Conservation (phyloP, 2,888 invertebrate genomes). For the Andrena bicolor region DNA sequence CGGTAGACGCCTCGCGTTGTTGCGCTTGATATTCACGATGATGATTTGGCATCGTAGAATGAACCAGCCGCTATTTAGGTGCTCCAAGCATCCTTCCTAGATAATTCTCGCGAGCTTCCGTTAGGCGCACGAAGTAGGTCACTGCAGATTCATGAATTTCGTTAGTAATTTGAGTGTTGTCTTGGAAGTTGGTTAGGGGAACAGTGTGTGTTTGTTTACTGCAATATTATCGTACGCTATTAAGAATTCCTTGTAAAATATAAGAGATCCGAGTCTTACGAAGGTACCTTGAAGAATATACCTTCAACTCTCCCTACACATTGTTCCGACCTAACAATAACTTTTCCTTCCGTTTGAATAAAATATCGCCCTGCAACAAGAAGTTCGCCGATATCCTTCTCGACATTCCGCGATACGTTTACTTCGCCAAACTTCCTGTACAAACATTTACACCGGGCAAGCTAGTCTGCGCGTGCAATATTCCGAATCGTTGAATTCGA, state of each 20-base stretch:
- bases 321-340: slow-evolving; percentile 7
- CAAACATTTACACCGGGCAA: slow-evolving; percentile 15
- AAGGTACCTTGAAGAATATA: not conserved
- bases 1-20: not conserved
- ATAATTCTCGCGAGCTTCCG: no score
- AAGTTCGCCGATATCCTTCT: slow-evolving; percentile 18
- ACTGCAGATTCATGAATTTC: no score
- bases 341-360: not conserved
- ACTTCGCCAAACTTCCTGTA: not conserved
- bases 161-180: no score
- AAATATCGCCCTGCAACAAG: not conserved
- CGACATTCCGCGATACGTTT: not conserved
- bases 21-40: not conserved
- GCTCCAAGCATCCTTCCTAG: no score
- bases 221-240: not conserved
- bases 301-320: not conserved
- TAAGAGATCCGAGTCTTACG: no score
- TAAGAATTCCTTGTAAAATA: not conserved
- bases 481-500: slow-evolving; percentile 14
- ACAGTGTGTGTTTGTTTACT: not conserved
- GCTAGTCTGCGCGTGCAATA: not conserved
- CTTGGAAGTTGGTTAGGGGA: not conserved
- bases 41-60: not conserved
- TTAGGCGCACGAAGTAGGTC: no score
- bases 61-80: no score